phyloP scores from a whole-genome alignment of 2,888 invertebrate genomes.

The Himalopsyche anomala region DNA sequence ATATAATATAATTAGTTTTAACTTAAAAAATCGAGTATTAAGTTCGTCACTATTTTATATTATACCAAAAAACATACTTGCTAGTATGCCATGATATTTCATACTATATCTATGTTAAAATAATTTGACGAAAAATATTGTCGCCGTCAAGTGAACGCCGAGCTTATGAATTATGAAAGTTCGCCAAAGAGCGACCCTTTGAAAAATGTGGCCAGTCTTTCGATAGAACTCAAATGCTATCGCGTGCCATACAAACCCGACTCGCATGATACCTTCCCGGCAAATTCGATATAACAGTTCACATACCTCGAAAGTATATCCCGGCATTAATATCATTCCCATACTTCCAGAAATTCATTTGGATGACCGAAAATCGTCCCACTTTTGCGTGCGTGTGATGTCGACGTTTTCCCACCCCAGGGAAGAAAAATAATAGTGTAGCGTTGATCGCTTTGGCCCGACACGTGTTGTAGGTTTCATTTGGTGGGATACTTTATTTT shows the following conservation, averaged over 20 bases:
- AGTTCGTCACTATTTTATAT: no score
- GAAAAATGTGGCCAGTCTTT: slow-evolving; percentile 38
- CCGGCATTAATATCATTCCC: neutral
- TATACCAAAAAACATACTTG: no score
- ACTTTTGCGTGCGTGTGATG: slow-evolving; percentile 33
- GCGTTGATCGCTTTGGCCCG: slow-evolving; percentile 23
- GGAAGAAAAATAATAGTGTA: slow-evolving; percentile 19
- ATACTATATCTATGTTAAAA: no score
- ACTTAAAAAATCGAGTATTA: no score
- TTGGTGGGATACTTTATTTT: slow-evolving; percentile 3
- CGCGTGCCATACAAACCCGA: slow-evolving; percentile 2
- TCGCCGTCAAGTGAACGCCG: neutral
- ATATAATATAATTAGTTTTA: no score
- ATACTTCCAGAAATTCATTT: slow-evolving; percentile 31
- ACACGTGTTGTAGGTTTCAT: slow-evolving; percentile 35
- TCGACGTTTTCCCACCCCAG: neutral
- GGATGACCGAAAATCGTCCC: neutral
- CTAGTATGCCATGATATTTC: no score
- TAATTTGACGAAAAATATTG: no score
- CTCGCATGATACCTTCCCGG: slow-evolving; percentile 1
- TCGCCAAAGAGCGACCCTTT: slow-evolving; percentile 40
- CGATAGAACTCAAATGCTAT: slow-evolving; percentile 36
- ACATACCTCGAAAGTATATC: slow-evolving; percentile 16
- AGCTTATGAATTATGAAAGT: slow-evolving; percentile 38
- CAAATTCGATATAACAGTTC: neutral